Percentiles rank a stretch among this genome's conserved stretches.
These are phyloP conservation scores for Cataglyphis livida DNA, from an alignment of 2,888 invertebrate genomes.

Conservation along the genomic window DNA sequence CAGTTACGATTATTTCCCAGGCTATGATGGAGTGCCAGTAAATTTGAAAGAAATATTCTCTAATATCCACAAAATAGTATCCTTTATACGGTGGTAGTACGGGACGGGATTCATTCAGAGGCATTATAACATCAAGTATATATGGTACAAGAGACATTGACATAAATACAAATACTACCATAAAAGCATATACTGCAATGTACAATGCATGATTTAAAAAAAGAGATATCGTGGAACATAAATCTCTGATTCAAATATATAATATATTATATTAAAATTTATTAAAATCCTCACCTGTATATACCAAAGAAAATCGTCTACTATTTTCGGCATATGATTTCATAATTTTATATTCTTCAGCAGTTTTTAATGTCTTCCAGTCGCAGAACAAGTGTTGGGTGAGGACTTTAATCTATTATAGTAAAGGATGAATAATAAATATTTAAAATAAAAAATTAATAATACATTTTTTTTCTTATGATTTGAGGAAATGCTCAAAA, in stretches of 20 bases:
- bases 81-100: neutral
- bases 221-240: neutral
- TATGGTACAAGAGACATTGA: conserved; percentile 1
- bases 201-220: neutral
- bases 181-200: conserved; percentile 18
- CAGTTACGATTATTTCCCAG: neutral
- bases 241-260: neutral
- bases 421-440: neutral
- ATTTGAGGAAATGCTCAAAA: neutral
- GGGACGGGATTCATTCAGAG: conserved; percentile 32
- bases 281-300: neutral
- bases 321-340: conserved; percentile 10
- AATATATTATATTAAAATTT: neutral
- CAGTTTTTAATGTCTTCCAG: conserved; percentile 5
- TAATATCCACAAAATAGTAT: conserved; percentile 24
- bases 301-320: conserved; percentile 23
- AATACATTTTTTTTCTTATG: neutral
- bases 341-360: conserved; percentile 28
- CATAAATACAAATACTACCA: neutral
- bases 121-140: conserved; percentile 16
- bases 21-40: neutral
- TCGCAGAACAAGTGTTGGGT: conserved; percentile 7
- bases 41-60: conserved; percentile 29
- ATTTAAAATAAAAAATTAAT: neutral
- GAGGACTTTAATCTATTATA: conserved; percentile 4